A percentile compares a stretch with the other conserved stretches of the same genome.
These are phyloP conservation scores for Gymnocypris eckloni DNA, from an alignment of 2,797 vertebrate genomes.

Conservation along the genomic window DNA sequence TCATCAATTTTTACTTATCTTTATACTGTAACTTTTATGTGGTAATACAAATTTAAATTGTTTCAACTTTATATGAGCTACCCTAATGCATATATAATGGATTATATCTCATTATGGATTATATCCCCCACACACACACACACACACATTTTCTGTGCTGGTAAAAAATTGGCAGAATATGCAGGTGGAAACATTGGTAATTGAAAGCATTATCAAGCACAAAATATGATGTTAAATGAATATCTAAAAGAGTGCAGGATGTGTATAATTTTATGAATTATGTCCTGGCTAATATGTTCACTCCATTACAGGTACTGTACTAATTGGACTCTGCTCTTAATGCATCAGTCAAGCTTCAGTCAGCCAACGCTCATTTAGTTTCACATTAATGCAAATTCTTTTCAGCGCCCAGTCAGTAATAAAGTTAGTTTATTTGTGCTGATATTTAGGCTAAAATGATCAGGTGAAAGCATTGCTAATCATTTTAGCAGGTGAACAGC, in stretches of 20 bases:
- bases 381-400: not conserved
- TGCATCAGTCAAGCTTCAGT: slow-evolving; percentile 12
- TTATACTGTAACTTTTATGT: not conserved
- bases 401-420: not conserved
- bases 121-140: too few relatives aligned
- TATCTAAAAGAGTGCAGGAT: not conserved
- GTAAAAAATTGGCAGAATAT: not conserved
- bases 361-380: slow-evolving; percentile 2
- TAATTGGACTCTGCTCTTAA: not conserved
- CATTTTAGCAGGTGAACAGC: not conserved
- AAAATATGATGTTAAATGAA: not conserved
- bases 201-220: not conserved
- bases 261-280: not conserved
- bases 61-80: not conserved
- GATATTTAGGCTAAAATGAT: not conserved
- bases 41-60: not conserved
- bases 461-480: not conserved
- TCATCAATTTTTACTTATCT: too few relatives aligned
- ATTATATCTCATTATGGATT: too few relatives aligned
- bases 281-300: not conserved
- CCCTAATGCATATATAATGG: not conserved
- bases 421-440: not conserved
- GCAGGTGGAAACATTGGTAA: not conserved
- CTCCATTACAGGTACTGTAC: not conserved
- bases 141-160: not conserved